These are phyloP conservation scores for Dendroctonus ponderosae DNA, from an alignment of 1,140 invertebrate species.

Conservation along the genomic window DNA sequence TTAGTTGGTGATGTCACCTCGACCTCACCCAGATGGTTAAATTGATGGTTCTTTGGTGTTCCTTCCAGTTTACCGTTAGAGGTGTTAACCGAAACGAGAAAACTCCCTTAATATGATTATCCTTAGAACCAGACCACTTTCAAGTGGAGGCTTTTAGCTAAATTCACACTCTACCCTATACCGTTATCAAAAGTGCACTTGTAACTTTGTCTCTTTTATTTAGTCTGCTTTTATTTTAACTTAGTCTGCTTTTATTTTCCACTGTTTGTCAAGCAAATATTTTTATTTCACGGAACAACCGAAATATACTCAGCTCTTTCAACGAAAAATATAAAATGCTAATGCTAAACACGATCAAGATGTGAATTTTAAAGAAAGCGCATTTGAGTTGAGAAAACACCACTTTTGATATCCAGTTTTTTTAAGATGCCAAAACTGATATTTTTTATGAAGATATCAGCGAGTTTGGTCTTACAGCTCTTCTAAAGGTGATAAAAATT, in stretches of 20 bases:
- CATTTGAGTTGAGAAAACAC: no score
- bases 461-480: no score
- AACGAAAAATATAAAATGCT: no score
- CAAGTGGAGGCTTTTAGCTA: slow-evolving; percentile 44
- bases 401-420: no score
- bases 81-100: background rate
- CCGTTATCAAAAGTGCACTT: slow-evolving; percentile 42
- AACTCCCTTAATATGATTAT: slow-evolving; percentile 41
- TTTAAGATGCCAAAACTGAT: no score
- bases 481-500: no score
- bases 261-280: slow-evolving; percentile 7
- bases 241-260: background rate
- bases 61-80: background rate
- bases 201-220: slow-evolving; percentile 8
- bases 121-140: slow-evolving; percentile 38
- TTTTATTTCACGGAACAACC: background rate
- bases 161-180: slow-evolving; percentile 45
- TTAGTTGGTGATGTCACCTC: slow-evolving; percentile 11
- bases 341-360: no score
- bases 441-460: no score
- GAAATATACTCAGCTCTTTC: no score
- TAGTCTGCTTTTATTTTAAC: background rate
- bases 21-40: slow-evolving; percentile 8
- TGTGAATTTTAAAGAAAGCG: no score
- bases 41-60: background rate